phyloP scores from a whole-genome alignment of 2,113 vertebrate species.

The Dascyllus trimaculatus region DNA sequence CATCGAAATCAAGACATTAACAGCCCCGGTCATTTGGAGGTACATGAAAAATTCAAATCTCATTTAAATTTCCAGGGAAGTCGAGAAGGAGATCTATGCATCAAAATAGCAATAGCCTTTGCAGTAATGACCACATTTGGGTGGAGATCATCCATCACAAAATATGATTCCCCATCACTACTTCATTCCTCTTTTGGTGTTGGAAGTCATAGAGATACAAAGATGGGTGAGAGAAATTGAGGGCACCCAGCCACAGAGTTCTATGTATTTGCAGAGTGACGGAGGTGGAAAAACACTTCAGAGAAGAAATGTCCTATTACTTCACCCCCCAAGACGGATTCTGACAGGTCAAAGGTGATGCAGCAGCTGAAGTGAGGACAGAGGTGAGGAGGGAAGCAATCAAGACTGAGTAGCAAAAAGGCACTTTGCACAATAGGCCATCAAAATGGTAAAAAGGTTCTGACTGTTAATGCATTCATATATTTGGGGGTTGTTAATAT shows the following conservation, averaged over 20 bases:
- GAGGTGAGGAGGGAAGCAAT: constrained; percentile 16
- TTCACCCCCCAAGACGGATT: constrained; percentile 18
- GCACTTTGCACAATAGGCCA: neutral
- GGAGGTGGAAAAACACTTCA: constrained; percentile 34
- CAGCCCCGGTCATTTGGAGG: constrained; percentile 68
- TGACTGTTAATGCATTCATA: neutral
- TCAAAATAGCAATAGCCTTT: constrained; percentile 71
- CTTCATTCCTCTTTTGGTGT: constrained; percentile 43
- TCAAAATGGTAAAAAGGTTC: neutral
- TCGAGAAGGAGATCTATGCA: constrained; percentile 75
- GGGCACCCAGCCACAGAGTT: constrained; percentile 25
- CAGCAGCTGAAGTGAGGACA: neutral
- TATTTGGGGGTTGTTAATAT: neutral
- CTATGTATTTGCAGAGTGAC: constrained; percentile 53
- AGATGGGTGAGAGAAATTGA: constrained; percentile 58
- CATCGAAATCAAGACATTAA: constrained; percentile 67
- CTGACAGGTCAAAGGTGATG: constrained; percentile 50
- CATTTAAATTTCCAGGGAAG: constrained; percentile 75
- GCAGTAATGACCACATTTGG: constrained; percentile 70
- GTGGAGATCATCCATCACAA: constrained; percentile 68
- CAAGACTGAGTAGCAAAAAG: neutral
- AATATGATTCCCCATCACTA: constrained; percentile 58
- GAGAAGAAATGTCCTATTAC: constrained; percentile 43
- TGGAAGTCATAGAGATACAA: constrained; percentile 36
- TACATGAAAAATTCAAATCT: constrained; percentile 82